Conservation (phyloP, 2,888 invertebrate genomes). For the Agrochola circellaris region DNA sequence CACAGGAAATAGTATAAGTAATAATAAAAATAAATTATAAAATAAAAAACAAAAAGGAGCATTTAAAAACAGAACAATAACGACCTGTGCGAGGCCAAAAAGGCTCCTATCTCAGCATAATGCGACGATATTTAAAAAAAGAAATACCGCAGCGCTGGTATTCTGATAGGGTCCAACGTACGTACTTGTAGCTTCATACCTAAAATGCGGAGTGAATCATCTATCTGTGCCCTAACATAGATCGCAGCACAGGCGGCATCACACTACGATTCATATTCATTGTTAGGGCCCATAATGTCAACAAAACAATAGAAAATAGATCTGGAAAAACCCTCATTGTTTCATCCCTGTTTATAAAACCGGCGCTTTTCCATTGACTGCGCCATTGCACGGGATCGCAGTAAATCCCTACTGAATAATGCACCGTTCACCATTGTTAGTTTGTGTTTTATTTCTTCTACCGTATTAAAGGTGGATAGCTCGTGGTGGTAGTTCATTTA, state of each 20-base stretch:
- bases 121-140: no score
- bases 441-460: constrained; percentile 42
- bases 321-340: constrained; percentile 24
- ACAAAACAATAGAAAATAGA: constrained; percentile 27
- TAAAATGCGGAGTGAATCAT: no score
- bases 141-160: no score
- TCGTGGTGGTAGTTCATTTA: constrained; percentile 27
- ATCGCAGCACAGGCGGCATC: not conserved
- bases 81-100: no score
- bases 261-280: not conserved
- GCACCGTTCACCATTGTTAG: constrained; percentile 38
- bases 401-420: constrained; percentile 51
- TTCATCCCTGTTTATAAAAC: constrained; percentile 1
- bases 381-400: constrained; percentile 22
- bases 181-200: no score
- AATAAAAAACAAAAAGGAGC: no score
- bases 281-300: not conserved
- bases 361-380: constrained; percentile 34
- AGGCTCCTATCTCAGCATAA: no score
- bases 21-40: no score
- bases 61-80: no score
- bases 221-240: not conserved
- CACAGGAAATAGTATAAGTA: no score
- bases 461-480: constrained; percentile 14
- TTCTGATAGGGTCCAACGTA: no score